These are phyloP conservation scores for Crotalus tigris DNA, from an alignment of 2,113 vertebrate species.

Conservation along the genomic window DNA sequence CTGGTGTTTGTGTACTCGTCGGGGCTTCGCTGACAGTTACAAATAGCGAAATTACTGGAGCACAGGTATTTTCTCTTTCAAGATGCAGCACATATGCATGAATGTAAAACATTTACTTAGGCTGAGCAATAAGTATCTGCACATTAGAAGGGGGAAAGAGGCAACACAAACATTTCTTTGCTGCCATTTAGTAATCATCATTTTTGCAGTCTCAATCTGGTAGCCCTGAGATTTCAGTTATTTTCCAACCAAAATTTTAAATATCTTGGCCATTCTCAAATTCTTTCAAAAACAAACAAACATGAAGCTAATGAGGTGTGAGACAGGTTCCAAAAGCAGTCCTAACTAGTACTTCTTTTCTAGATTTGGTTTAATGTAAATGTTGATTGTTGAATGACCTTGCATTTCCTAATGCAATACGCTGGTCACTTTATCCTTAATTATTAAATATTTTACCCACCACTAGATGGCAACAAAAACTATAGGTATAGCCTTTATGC, in stretches of 20 bases:
- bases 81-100: not conserved
- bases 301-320: not conserved
- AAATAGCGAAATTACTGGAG: constrained; percentile 62
- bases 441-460: not conserved
- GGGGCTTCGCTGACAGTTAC: constrained; percentile 59
- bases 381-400: not conserved
- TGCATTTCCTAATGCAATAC: not conserved
- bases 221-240: not conserved
- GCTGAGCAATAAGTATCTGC: not conserved
- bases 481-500: too few species aligned
- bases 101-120: not conserved
- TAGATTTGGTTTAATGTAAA: not conserved
- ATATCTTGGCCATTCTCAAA: not conserved
- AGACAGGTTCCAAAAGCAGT: not conserved
- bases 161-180: not conserved
- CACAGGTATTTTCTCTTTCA: constrained; percentile 54
- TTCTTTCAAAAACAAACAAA: not conserved
- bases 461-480: not conserved
- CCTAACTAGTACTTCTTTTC: not conserved
- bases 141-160: not conserved
- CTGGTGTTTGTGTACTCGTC: constrained; percentile 62
- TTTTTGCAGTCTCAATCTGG: not conserved
- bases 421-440: not conserved
- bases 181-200: not conserved
- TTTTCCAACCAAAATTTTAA: not conserved